Conservation (phyloP, 2,888 invertebrate species). For the Tipula lateralis region DNA sequence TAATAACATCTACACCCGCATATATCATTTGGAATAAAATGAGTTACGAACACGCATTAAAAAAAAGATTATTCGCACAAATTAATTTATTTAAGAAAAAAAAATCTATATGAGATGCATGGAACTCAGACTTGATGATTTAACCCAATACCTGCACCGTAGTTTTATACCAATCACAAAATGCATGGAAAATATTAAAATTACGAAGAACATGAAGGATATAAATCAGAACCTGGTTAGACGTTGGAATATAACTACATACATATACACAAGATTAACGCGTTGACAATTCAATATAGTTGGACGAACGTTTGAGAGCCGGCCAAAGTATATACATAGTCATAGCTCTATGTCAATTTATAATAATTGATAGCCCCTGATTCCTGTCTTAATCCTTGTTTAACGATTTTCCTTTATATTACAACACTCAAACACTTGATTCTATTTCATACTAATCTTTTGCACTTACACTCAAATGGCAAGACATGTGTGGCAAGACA, state of each 20-base stretch:
- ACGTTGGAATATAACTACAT: background rate
- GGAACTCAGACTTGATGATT: background rate
- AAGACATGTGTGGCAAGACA: no score
- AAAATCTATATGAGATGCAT: background rate
- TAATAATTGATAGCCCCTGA: background rate
- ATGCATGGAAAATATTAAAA: background rate
- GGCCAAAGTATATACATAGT: background rate
- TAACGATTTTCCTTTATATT: background rate
- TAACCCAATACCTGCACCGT: background rate
- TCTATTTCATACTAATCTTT: background rate
- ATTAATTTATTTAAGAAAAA: background rate
- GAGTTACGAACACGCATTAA: background rate
- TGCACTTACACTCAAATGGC: background rate
- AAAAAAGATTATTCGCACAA: background rate
- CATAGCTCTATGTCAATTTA: constrained; percentile 14
- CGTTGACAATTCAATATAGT: background rate
- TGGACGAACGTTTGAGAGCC: background rate
- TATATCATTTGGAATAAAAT: background rate
- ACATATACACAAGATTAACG: background rate
- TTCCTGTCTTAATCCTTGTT: background rate
- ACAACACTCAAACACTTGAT: background rate
- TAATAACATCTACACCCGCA: background rate
- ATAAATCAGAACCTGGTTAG: constrained; percentile 4
- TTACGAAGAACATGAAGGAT: background rate
- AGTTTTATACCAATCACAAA: background rate